Conservation (phyloP, 2,113 vertebrate species). For the Chelonoidis abingdonii region DNA sequence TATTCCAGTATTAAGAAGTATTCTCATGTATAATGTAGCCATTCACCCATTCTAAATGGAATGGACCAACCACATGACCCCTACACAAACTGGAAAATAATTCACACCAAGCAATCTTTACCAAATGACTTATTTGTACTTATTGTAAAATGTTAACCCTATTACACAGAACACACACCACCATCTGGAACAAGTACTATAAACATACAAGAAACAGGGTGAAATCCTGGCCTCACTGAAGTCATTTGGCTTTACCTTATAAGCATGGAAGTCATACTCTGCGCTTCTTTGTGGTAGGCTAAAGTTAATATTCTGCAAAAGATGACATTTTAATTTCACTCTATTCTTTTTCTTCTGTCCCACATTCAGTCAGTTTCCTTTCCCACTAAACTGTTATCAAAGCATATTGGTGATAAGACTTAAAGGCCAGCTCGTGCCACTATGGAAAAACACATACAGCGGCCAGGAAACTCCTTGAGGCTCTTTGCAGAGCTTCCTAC, state of each 20-base stretch:
- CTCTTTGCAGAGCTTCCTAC: not conserved
- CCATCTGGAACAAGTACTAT: not conserved
- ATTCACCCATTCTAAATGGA: not conserved
- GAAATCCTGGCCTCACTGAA: not conserved
- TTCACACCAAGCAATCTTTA: not conserved
- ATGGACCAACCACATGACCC: not conserved
- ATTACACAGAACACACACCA: not conserved
- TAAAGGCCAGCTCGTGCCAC: not conserved
- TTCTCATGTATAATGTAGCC: not conserved
- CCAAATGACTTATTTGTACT: not conserved
- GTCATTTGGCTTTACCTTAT: not conserved
- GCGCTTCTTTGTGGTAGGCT: not conserved
- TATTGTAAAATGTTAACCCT: not conserved
- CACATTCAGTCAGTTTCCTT: not conserved
- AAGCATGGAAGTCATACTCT: constrained; percentile 1
- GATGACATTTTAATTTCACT: constrained; percentile 11
- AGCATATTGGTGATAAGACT: not conserved
- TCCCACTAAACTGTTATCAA: not conserved
- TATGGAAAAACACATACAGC: not conserved
- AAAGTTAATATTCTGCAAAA: constrained; percentile 9
- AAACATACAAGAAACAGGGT: not conserved
- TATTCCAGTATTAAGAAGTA: not conserved
- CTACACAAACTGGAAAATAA: not conserved
- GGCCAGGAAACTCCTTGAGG: not conserved
- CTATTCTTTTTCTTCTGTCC: not conserved